Base-by-base conservation (phyloP, 2,888 invertebrate genomes). In the Drosophila prolongata region DNA sequence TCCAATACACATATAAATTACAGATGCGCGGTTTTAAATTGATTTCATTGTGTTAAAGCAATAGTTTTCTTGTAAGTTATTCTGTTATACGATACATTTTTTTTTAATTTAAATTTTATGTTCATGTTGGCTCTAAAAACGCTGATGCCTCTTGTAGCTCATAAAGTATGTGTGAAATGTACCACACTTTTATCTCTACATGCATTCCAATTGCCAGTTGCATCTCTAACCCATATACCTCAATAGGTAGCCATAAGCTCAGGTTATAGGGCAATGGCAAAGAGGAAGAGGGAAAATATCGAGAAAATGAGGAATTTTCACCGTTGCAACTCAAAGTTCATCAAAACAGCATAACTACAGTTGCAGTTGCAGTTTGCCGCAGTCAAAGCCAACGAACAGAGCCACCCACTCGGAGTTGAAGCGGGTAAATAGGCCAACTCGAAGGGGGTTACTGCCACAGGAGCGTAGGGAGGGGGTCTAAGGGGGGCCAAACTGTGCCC, bases 341-440 rank as follows among this genome's bases (percentile, higher is more conserved):
- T 87, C 87, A 88, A 83, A 83, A 67, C 44, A 70, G 61, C 72
- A 74, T 67, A 78, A 65, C 74, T 59, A 71, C 75, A 74, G 72
- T 75, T 47, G 64, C 61, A 61, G 61, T 73, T 70, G 75, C 73
- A 73, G 78, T 70, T 43, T 19, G 34, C 59, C 61, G 57, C 61
- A 61, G n/a, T 52, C 46, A 35, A 35, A 58, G 43, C 24, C 34
- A 58, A 24, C 57, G 14, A 46, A 52, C 46, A 52, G 67, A 16
- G 44, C 37, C 53, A 52, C 27, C 30, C 57, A 42, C 58, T 69
- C 75, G 77, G 56, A 46, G 38, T 30, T 64, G 62, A 72, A n/a
- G 59, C 60, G 52, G 49, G 38, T 60, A 70, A 71, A 66, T 66
- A 66, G 69, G 69, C 66, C 69, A 66, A 56, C 46, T 43, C 10